A percentile compares a stretch with the other conserved stretches of the same genome.
Conservation (phyloP, 23 tunicate species). For the Ascidia mentula region DNA sequence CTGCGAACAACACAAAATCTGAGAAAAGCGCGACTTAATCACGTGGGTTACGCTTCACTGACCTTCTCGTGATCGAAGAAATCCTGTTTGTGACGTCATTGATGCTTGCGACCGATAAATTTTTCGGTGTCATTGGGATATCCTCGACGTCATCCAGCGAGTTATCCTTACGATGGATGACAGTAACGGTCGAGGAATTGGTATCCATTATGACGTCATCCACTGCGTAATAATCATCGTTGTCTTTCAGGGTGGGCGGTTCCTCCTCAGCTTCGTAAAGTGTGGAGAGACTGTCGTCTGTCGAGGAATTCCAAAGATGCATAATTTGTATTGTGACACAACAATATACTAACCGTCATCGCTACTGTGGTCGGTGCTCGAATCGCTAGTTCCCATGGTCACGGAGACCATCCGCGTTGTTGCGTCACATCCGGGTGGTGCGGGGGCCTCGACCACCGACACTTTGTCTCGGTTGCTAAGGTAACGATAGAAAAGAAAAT, state of each 20-base stretch:
- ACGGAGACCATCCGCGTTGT: conserved; percentile 51
- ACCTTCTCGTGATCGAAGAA: background rate
- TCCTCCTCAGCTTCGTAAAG: conserved; percentile 86
- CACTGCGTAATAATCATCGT: conserved; percentile 12
- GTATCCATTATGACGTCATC: conserved; percentile 36
- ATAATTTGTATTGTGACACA: background rate
- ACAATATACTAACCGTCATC: conserved; percentile 9
- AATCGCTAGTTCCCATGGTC: conserved; percentile 45
- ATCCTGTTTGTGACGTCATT: conserved; percentile 13
- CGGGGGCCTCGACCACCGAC: conserved; percentile 56
- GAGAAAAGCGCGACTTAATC: background rate
- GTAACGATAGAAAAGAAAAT: too few species aligned
- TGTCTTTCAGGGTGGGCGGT: conserved; percentile 9
- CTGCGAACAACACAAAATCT: conserved; percentile 5
- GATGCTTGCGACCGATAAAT: conserved; percentile 13
- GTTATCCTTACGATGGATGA: conserved; percentile 38
- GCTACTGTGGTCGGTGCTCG: conserved; percentile 44
- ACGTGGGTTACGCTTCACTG: background rate
- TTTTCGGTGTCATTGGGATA: background rate
- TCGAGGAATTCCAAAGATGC: background rate
- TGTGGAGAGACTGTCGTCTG: conserved; percentile 79
- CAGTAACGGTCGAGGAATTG: conserved; percentile 23
- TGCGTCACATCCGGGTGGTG: conserved; percentile 67
- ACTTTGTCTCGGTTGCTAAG: background rate
- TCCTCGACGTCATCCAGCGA: conserved; percentile 60